A percentile compares a stretch with the other conserved stretches of the same genome.
Conservation (phyloP, 2,113 vertebrate genomes). For the Acrocephalus arundinaceus region DNA sequence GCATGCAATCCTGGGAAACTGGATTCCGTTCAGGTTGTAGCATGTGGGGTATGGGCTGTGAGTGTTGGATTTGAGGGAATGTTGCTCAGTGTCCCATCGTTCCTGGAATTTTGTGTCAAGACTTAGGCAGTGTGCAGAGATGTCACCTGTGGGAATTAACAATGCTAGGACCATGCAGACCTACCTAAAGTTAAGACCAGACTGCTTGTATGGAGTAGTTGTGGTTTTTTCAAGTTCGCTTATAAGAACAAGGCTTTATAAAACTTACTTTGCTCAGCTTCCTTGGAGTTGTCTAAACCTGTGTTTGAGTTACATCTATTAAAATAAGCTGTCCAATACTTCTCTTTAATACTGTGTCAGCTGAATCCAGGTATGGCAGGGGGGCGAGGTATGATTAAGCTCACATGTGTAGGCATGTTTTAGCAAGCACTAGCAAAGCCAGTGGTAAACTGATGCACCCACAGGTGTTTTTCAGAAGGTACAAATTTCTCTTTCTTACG, state of each 20-base stretch:
- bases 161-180: background rate
- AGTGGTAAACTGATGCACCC: background rate
- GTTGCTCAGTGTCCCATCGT: background rate
- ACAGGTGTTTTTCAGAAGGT: background rate
- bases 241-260: background rate
- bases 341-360: background rate
- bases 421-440: background rate
- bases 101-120: background rate
- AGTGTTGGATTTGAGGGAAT: background rate
- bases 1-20: background rate
- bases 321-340: background rate
- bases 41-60: background rate
- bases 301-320: background rate
- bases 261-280: background rate
- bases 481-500: background rate
- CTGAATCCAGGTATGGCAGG: background rate
- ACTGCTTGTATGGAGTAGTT: background rate
- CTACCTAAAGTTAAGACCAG: background rate
- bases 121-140: rapidly evolving
- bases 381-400: background rate
- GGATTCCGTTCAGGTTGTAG: background rate
- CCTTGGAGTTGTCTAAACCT: background rate
- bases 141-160: background rate
- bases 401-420: background rate
- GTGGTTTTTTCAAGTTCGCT: background rate